Evolutionary conservation across 2,888 invertebrate species (phyloP).

Genomic region (Bruchidius siliquastri): DNA sequence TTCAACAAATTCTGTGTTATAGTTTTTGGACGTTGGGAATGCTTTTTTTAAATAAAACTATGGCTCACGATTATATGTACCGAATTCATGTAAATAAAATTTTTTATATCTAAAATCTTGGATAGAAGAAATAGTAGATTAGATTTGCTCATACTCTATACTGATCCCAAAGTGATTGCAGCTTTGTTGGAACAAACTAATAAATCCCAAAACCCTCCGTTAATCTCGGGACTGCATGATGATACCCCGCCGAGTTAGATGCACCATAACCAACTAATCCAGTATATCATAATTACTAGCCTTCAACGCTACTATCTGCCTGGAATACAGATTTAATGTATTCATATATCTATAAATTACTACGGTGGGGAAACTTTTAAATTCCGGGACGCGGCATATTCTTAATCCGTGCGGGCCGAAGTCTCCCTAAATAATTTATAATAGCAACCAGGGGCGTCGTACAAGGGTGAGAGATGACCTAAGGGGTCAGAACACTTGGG

Average conservation of each 20-base stretch:
- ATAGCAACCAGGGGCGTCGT: background rate
- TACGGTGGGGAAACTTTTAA: background rate
- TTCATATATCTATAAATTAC: background rate
- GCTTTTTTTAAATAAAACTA: too few relatives aligned
- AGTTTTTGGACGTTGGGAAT: too few relatives aligned
- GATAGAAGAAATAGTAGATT: too few relatives aligned
- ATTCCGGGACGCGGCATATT: background rate
- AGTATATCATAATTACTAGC: background rate
- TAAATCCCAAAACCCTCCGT: background rate
- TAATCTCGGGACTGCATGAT: background rate
- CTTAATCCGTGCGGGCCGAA: background rate
- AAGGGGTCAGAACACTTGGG: background rate
- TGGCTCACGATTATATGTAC: too few relatives aligned
- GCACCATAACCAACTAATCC: background rate
- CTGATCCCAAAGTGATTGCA: too few relatives aligned
- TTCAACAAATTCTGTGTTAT: too few relatives aligned
- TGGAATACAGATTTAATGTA: background rate
- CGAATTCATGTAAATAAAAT: too few relatives aligned
- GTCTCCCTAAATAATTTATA: conserved; percentile 2
- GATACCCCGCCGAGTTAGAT: background rate
- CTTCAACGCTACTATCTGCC: background rate
- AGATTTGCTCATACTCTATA: too few relatives aligned
- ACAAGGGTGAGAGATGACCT: background rate
- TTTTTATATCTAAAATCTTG: too few relatives aligned
- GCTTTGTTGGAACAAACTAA: too few relatives aligned